Conservation (phyloP, 2,888 invertebrate genomes). For the Stenotaenia linearis region DNA sequence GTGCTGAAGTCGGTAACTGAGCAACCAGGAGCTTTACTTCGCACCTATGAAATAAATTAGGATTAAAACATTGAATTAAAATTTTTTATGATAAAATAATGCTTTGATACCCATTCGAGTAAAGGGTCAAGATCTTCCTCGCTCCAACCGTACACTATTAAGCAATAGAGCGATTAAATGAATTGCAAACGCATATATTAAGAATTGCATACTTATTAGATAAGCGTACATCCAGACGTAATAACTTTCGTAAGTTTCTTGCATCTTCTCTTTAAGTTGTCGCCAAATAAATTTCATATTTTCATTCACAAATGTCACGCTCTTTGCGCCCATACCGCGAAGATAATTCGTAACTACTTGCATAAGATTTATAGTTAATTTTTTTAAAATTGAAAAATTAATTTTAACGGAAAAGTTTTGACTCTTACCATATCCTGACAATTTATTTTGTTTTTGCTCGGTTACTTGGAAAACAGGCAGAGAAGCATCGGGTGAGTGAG, state of each 20-base stretch:
- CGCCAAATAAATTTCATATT: background rate
- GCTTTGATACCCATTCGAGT: background rate
- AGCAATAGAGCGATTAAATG: background rate
- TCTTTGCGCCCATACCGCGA: background rate
- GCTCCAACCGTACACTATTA: background rate
- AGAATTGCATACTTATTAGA: background rate
- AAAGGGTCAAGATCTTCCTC: background rate
- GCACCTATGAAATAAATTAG: constrained; percentile 33
- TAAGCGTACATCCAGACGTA: background rate
- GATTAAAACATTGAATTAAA: background rate
- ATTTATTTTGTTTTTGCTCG: background rate
- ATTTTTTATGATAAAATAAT: background rate
- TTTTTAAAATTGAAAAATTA: background rate
- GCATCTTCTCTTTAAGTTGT: background rate
- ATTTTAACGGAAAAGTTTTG: background rate
- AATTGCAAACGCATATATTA: background rate
- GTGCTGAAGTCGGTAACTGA: constrained; percentile 32
- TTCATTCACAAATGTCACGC: background rate
- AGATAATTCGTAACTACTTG: background rate
- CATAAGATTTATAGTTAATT: background rate
- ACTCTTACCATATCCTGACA: background rate
- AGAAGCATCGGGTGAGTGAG: background rate
- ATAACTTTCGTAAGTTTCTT: background rate
- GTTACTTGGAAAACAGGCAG: background rate
- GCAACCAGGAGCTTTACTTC: constrained; percentile 13